phyloP scores from a whole-genome alignment of 2,113 vertebrate species.

The Prionailurus viverrinus region DNA sequence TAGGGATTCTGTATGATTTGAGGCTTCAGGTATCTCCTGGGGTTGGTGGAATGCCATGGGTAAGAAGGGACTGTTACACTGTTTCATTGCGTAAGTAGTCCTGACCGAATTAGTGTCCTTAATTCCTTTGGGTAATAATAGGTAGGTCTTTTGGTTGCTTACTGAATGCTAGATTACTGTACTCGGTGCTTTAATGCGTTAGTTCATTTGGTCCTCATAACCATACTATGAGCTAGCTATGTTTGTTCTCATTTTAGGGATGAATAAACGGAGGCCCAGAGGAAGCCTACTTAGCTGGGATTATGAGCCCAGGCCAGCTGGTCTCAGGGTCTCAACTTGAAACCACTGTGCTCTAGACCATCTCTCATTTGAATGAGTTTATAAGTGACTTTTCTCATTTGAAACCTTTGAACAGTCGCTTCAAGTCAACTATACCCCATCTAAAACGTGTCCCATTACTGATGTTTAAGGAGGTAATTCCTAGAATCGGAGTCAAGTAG shows the following conservation, averaged over 20 bases:
- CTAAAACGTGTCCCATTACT: background rate
- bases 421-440: background rate
- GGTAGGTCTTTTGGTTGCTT: background rate
- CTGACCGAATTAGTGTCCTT: background rate
- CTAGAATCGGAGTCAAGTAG: conserved; percentile 6
- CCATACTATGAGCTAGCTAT: background rate
- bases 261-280: background rate
- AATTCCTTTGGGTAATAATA: background rate
- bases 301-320: background rate
- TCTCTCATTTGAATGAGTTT: background rate
- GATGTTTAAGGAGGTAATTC: background rate
- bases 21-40: background rate
- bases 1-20: background rate
- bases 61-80: background rate
- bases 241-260: conserved; percentile 5
- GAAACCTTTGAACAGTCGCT: conserved; percentile 20
- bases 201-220: background rate
- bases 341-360: background rate
- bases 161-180: background rate
- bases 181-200: background rate
- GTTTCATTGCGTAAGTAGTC: background rate
- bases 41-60: background rate
- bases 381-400: background rate
- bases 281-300: background rate
- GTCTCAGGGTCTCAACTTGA: background rate